These are phyloP conservation scores for Ectobius pallidus DNA, from an alignment of 2,888 invertebrate genomes.

Conservation along the genomic window DNA sequence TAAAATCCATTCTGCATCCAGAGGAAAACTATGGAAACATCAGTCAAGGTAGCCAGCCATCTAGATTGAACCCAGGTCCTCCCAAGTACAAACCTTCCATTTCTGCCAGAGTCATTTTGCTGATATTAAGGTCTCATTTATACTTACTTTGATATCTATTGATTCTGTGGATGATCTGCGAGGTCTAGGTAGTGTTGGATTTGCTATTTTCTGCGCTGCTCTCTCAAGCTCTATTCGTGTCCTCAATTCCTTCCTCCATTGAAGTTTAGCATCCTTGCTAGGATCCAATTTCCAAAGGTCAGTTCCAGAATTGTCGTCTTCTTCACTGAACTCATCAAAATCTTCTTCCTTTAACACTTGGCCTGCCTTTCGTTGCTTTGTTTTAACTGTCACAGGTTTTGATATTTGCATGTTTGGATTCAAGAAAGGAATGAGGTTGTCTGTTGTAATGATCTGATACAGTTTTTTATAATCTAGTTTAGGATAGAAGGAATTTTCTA, in stretches of 20 bases:
- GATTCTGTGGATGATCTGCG: slow-evolving; percentile 40
- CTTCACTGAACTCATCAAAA: background rate
- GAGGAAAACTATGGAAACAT: too few species aligned
- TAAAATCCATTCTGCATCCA: too few species aligned
- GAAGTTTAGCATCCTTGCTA: background rate
- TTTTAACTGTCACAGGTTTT: background rate
- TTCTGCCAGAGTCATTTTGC: too few species aligned
- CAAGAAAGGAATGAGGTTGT: slow-evolving; percentile 34
- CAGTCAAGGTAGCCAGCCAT: too few species aligned
- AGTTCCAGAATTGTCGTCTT: background rate
- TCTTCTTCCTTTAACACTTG: background rate
- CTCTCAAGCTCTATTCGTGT: slow-evolving; percentile 34
- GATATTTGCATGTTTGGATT: slow-evolving; percentile 27
- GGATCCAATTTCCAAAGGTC: background rate
- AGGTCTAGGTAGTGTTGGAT: background rate
- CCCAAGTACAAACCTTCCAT: too few species aligned
- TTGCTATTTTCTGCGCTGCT: slow-evolving; percentile 20
- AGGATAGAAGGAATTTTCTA: slow-evolving; percentile 67
- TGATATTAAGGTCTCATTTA: too few species aligned
- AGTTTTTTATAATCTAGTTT: slow-evolving; percentile 64
- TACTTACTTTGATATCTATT: slow-evolving; percentile 38
- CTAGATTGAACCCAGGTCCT: too few species aligned
- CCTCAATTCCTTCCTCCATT: background rate
- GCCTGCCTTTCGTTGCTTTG: background rate
- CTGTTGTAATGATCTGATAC: slow-evolving; percentile 61